Conservation (phyloP, 2,113 vertebrate genomes). For the Guaruba guarouba region DNA sequence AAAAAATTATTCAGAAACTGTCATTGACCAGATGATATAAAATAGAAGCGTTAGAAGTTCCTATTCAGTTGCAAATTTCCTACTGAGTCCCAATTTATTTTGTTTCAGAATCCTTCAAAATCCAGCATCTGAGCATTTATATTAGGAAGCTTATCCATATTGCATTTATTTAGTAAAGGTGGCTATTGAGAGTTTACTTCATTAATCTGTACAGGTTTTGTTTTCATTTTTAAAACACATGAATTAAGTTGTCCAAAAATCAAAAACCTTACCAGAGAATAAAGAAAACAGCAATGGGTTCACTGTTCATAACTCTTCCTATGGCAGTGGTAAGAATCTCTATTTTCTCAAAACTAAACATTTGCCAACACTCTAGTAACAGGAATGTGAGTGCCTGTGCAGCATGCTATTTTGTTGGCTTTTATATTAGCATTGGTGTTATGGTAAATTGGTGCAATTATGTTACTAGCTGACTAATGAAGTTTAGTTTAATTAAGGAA, state of each 20-base stretch:
- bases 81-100: not conserved
- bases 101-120: not conserved
- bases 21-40: not conserved
- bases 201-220: not conserved
- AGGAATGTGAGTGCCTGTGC: not conserved
- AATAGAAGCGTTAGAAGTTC: not conserved
- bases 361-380: not conserved
- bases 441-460: not conserved
- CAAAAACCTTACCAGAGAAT: not conserved
- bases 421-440: not conserved
- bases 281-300: not conserved
- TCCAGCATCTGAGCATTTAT: not conserved
- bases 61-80: not conserved
- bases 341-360: not conserved
- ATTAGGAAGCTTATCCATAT: not conserved
- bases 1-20: not conserved
- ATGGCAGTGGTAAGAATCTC: not conserved
- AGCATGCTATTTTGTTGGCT: not conserved
- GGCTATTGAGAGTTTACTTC: not conserved
- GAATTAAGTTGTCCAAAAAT: not conserved
- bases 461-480: not conserved
- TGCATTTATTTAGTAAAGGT: not conserved
- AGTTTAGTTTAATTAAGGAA: not conserved
- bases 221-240: not conserved
- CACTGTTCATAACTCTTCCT: not conserved